Base-by-base conservation (phyloP, 2,888 invertebrate species). In the Ditula angustiorana region DNA sequence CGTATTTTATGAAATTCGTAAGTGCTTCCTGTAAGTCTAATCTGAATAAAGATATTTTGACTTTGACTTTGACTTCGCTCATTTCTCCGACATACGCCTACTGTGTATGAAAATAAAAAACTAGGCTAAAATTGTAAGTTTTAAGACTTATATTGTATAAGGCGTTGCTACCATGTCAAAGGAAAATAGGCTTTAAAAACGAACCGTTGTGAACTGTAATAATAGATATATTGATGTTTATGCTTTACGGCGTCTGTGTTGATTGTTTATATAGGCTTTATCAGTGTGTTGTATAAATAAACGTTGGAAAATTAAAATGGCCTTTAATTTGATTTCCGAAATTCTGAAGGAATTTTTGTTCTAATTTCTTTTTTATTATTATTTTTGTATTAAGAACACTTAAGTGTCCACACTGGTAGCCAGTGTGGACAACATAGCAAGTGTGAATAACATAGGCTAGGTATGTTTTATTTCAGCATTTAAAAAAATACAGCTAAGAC, bases 251-350 rank as follows among this genome's bases (percentile, higher is more conserved):
- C 73, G 74, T 82, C 80, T 77, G 78, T 84, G 85, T 83, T 85
- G 76, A 73, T 81, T 79, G 80, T 80, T 61, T 47, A 61, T 63
- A 79, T 73, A 62, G 30, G 87, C 85, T 86, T 86, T 76, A 80
- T 84, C 50, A 58, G 78, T 85, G 79, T 82, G 81, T 81, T 83
- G 80, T 79, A 78, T 81, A 81, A 85, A 90, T 87, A 83, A 81
- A 79, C 69, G 69, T 46, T 57, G 63, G 67, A 58, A 67, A 58
- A 47, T 30, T 10, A 49, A 30, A 5, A 5, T 55, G 46, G 67
- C 66, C 75, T 78, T 76, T 67, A 70, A 50, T 57, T 66, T 46
- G 47, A 55, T 33, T 47, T 64, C n/a, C n/a, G n/a, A n/a, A n/a
- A n/a, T n/a, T n/a, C n/a, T n/a, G n/a, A n/a, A n/a, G n/a, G 68